These are phyloP conservation scores for Tenebrosternarchus preto DNA, from an alignment of 2,113 vertebrate species.

Conservation along the genomic window DNA sequence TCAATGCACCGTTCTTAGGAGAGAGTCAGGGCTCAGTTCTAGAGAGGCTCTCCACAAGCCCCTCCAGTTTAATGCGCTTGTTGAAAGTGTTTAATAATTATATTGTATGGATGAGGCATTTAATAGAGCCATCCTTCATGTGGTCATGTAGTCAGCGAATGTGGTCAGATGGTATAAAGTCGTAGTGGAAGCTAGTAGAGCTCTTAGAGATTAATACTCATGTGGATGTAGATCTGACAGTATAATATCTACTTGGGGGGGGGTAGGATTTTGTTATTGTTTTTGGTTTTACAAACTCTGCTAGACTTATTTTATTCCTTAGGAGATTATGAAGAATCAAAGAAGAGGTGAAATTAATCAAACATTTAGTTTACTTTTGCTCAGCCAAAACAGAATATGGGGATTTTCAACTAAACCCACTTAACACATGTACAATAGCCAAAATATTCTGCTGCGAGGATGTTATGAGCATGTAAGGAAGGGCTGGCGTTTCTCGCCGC, in stretches of 20 bases:
- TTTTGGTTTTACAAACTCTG: neutral
- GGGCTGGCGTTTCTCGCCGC: conserved; percentile 1
- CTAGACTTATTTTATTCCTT: neutral
- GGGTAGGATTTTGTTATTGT: neutral
- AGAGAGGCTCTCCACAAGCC: conserved; percentile 17
- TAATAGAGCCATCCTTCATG: conserved; percentile 1
- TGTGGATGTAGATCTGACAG: neutral
- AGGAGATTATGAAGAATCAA: neutral
- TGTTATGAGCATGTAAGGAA: neutral
- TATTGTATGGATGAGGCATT: conserved; percentile 15
- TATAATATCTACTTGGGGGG: neutral
- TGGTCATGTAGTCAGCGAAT: neutral
- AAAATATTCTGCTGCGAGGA: neutral
- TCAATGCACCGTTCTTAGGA: conserved; percentile 55
- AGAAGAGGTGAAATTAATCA: neutral
- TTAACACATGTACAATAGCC: neutral
- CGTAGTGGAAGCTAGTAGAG: neutral
- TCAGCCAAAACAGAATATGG: too few species aligned
- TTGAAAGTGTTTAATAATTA: neutral
- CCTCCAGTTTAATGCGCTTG: conserved; percentile 31
- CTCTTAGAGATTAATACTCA: neutral
- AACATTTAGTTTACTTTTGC: too few species aligned
- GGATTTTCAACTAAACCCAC: neutral
- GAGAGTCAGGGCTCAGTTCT: conserved; percentile 41
- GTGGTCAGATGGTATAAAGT: neutral